phyloP scores from a whole-genome alignment of 2,113 vertebrate genomes.

The Odontophorus gujanensis region DNA sequence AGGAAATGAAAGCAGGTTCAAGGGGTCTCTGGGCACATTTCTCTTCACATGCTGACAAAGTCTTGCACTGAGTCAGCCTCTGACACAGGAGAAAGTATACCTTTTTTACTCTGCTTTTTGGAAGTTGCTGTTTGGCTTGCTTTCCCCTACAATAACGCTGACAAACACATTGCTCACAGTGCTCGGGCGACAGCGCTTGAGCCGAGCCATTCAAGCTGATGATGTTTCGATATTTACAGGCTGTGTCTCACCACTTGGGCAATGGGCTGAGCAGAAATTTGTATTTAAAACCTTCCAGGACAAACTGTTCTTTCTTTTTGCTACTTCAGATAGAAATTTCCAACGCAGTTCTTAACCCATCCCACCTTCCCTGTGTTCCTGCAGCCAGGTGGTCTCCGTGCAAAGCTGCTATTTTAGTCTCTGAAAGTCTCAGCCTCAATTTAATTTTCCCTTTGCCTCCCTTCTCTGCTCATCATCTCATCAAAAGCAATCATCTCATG shows the following conservation, averaged over 20 bases:
- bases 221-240: not conserved
- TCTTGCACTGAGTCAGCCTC: not conserved
- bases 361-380: not conserved
- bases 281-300: not conserved
- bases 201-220: not conserved
- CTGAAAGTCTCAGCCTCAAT: rapidly evolving
- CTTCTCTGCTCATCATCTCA: not conserved
- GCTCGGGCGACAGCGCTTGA: not conserved
- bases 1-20: not conserved
- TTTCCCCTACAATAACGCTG: not conserved
- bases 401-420: not conserved
- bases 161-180: not conserved
- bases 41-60: not conserved
- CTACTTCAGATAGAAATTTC: not conserved
- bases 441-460: not conserved
- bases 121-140: not conserved
- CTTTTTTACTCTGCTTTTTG: not conserved
- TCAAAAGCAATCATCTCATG: not conserved
- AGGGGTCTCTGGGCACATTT: not conserved
- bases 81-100: not conserved
- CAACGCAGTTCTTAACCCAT: not conserved
- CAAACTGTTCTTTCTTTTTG: not conserved
- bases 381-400: rapidly evolving
- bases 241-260: not conserved
- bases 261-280: not conserved